Conservation (phyloP, 2,797 vertebrate genomes). For the Balearica regulorum region DNA sequence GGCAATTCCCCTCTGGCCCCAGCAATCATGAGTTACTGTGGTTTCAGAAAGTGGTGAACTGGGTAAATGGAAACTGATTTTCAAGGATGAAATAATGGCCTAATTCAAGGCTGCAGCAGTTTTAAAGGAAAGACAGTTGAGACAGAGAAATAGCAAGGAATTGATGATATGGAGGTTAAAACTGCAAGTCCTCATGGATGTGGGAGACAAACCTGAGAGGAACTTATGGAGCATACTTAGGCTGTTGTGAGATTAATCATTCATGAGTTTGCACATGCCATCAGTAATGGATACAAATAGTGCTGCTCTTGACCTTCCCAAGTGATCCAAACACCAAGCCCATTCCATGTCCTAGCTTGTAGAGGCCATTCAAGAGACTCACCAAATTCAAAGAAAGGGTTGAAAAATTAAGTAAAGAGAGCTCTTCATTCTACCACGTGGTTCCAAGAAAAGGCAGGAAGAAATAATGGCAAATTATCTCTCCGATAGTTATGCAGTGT, state of each 20-base stretch:
- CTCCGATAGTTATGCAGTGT: background rate
- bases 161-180: background rate
- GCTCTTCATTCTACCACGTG: background rate
- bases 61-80: slow-evolving; percentile 62
- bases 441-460: background rate
- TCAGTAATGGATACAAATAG: background rate
- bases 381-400: background rate
- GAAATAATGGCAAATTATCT: background rate
- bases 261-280: background rate
- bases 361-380: background rate
- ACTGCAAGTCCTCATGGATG: background rate
- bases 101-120: slow-evolving; percentile 10
- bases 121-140: slow-evolving; percentile 3
- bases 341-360: background rate
- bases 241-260: background rate
- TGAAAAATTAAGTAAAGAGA: background rate
- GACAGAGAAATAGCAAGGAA: background rate
- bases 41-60: slow-evolving; percentile 51
- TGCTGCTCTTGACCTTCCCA: background rate
- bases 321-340: background rate
- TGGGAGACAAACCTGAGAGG: background rate
- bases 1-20: slow-evolving; percentile 64
- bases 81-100: slow-evolving; percentile 58
- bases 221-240: background rate
- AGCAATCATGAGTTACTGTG: slow-evolving; percentile 55